These are phyloP conservation scores for Catharus minimus DNA, from an alignment of 2,113 vertebrate genomes.

Conservation along the genomic window DNA sequence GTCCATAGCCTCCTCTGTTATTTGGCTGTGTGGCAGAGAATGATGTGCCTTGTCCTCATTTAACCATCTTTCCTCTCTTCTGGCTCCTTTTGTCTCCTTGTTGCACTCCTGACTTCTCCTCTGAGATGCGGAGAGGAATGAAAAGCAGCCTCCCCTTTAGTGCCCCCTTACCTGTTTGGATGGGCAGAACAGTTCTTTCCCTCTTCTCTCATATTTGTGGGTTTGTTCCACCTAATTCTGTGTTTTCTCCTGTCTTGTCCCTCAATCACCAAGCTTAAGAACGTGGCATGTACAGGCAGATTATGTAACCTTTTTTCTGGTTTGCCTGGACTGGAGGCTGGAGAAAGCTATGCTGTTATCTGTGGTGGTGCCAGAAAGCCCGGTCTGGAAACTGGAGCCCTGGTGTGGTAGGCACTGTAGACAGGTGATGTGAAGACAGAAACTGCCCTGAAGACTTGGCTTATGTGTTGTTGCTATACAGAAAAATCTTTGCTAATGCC, in stretches of 20 bases:
- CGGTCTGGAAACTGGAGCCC: not conserved
- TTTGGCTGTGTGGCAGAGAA: not conserved
- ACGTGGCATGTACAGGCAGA: not conserved
- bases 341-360: not conserved
- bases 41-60: rapidly evolving
- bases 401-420: rapidly evolving
- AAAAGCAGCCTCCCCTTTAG: not conserved
- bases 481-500: not conserved
- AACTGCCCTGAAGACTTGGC: not conserved
- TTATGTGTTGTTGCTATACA: not conserved
- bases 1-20: not conserved
- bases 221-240: not conserved
- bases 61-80: not conserved
- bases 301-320: not conserved
- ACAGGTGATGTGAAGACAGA: not conserved
- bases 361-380: not conserved
- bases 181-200: not conserved
- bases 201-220: not conserved
- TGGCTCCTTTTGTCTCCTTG: not conserved
- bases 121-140: not conserved
- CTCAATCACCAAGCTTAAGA: not conserved
- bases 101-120: not conserved
- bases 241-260: not conserved
- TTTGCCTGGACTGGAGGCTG: not conserved
- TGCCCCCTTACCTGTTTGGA: not conserved